Evolutionary conservation across 2,888 invertebrate genomes (phyloP).

Genomic region (Perdita meconis): DNA sequence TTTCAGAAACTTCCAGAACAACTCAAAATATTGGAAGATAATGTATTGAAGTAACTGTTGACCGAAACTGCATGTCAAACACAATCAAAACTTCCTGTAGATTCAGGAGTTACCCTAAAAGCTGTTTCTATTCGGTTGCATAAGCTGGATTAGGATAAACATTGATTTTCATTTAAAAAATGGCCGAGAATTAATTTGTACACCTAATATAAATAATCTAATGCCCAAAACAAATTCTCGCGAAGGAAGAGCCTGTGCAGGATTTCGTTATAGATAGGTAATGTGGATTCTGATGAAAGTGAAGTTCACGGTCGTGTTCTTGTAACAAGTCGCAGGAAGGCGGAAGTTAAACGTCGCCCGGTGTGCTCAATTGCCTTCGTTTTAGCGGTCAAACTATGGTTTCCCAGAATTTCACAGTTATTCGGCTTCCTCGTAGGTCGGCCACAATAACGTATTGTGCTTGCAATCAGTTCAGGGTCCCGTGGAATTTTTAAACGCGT

Average conservation of each 20-base stretch:
- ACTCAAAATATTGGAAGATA: no score
- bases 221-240: no score
- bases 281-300: not conserved
- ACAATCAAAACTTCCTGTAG: no score
- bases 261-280: not conserved
- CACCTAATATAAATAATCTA: not conserved
- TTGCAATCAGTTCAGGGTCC: conserved; percentile 5
- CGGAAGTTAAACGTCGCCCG: not conserved
- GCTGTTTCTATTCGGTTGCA: no score
- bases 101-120: no score
- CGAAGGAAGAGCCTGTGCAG: no score
- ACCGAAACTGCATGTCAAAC: no score
- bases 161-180: no score
- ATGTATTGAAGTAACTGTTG: no score
- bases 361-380: conserved; percentile 22
- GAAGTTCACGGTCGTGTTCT: not conserved
- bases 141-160: no score
- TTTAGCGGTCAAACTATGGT: conserved; percentile 35
- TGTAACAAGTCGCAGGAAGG: not conserved
- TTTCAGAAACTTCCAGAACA: no score
- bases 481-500: conserved; percentile 38
- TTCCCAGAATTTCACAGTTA: conserved; percentile 46
- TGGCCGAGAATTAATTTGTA: no score
- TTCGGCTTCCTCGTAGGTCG: conserved; percentile 34
- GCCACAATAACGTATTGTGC: conserved; percentile 8